Evolutionary conservation across 30 jellyfish, hydroid and myxozoan species (phyloP), one percentile per base, ranked within the genome.

Genomic region (Aurelia sp.): DNA sequence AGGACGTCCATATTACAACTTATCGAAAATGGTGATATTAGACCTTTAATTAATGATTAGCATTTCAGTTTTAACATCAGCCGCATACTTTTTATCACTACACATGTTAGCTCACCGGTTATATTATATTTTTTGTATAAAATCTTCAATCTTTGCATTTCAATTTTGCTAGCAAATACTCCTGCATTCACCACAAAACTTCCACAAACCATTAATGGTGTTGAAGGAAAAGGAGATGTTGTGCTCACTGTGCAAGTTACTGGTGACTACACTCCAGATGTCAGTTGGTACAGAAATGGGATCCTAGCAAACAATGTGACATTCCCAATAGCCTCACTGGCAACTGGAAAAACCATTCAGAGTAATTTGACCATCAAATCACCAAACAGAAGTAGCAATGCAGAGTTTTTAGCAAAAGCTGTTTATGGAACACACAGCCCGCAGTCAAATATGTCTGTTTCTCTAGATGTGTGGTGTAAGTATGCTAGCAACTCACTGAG

Each of bases 391-490:
- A 60, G 51, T 27, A 84, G 84, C 50, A 64, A 55, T 30, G 51
- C 67, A 8, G 66, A 20, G 70, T 72, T 84, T 60, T 27, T 72
- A n/a, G 93, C 88, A 44, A 72, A 40, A 59, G 88, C 88, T 53
- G 57, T 76, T 72, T 84, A 71, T 84, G 93, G 93, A 16, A 57
- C 67, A 15, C 66, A 59, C 63, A 84, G 93, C 51, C 93, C 93
- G 1, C 44, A 57, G 5, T 74, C 93, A 48, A 84, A 47, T 72
- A 19, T 87, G 20, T 70, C 67, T 33, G 44, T 77, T 8, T 3
- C 48, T 17, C 8, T 84, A 1, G 61, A 35, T 48, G 78, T 84
- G 47, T 84, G 88, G 87, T 84, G 93, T 84, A 51, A 72, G 93
- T 84, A 83, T 73, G 5, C 24, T 57, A 3, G 63, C 51, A 40